Conservation (phyloP, 2,888 invertebrate genomes). For the Leptopilina myrica region DNA sequence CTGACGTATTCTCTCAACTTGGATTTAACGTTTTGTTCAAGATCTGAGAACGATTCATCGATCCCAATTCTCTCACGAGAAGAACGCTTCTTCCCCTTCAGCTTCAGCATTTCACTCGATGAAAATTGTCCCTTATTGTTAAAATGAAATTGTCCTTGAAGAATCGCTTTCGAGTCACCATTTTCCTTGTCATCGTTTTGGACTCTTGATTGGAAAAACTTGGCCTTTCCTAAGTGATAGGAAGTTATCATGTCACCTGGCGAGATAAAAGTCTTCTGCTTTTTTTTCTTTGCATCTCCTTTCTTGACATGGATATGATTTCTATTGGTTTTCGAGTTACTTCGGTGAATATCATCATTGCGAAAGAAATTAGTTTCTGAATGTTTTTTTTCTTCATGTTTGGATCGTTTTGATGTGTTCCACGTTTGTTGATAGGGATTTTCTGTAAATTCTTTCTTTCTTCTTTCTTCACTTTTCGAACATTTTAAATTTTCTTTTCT, state of each 20-base stretch:
- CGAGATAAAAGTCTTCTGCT: not conserved
- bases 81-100: not conserved
- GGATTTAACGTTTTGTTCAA: constrained; percentile 58
- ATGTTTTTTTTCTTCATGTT: not conserved
- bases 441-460: no score
- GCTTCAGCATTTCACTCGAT: not conserved
- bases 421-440: no score
- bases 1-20: constrained; percentile 63
- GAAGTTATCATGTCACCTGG: constrained; percentile 28
- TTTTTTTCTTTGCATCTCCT: not conserved
- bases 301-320: not conserved
- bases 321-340: not conserved
- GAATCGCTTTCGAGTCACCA: not conserved
- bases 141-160: not conserved
- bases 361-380: no score
- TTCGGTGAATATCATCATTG: no score
- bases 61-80: not conserved
- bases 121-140: not conserved
- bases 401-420: no score
- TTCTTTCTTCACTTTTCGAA: no score
- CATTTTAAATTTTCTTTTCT: no score
- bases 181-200: constrained; percentile 9
- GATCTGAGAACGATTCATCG: constrained; percentile 38
- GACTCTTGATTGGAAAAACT: not conserved
- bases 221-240: constrained; percentile 7